phyloP scores from a whole-genome alignment of 1,140 invertebrate species.

The Atopsyche davidsoni region DNA sequence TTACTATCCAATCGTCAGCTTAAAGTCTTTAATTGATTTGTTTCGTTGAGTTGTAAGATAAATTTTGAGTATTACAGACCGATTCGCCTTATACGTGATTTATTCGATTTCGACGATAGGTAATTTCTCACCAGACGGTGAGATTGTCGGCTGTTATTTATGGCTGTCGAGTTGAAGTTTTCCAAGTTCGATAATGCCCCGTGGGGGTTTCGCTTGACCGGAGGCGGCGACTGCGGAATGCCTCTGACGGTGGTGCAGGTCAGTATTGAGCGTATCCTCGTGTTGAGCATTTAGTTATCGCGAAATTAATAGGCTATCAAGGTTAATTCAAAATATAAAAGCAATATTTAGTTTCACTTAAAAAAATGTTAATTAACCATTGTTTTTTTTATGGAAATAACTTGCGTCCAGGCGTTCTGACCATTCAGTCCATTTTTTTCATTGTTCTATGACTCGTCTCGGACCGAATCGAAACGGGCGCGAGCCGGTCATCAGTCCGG shows the following conservation, averaged over 20 bases:
- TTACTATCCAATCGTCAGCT: too few species aligned
- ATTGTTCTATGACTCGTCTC: not conserved
- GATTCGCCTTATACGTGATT: too few species aligned
- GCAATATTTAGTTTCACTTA: not conserved
- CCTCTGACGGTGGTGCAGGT: conserved; percentile 80
- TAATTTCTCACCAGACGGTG: too few species aligned
- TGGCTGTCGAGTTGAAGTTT: conserved; percentile 54
- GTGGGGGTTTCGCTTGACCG: conserved; percentile 86
- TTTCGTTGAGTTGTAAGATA: too few species aligned
- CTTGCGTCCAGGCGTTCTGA: not conserved
- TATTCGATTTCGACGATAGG: too few species aligned
- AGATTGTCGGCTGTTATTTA: too few species aligned
- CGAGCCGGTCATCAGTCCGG: too few species aligned
- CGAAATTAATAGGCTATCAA: not conserved
- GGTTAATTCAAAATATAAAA: not conserved
- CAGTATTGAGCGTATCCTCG: conserved; percentile 35
- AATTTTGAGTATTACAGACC: too few species aligned
- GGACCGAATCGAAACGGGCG: too few species aligned
- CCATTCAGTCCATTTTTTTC: not conserved
- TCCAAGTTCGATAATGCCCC: conserved; percentile 58
- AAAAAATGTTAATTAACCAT: not conserved
- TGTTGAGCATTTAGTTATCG: not conserved
- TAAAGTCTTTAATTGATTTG: too few species aligned
- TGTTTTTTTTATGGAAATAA: not conserved
- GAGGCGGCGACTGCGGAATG: conserved; percentile 74